Conservation (phyloP, 2,888 invertebrate genomes). For the Ormyrus labotus region DNA sequence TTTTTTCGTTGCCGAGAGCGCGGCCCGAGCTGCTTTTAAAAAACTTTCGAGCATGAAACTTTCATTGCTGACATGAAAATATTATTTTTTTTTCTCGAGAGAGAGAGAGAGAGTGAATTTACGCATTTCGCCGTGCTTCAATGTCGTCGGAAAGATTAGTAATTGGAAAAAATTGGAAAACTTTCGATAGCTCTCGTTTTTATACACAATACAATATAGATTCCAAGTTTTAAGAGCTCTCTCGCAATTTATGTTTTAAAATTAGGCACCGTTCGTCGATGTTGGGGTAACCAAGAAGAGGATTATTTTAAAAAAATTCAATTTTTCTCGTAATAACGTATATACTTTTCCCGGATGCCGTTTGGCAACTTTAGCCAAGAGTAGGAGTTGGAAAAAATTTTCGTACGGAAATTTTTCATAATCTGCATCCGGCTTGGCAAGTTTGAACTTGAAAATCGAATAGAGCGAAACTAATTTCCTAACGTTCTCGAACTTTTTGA, state of each 20-base stretch:
- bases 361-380: too few species aligned
- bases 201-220: background rate
- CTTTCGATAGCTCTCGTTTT: background rate
- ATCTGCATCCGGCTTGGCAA: background rate
- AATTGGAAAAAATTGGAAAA: background rate
- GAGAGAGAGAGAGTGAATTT: too few species aligned
- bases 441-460: background rate
- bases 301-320: too few species aligned
- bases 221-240: background rate
- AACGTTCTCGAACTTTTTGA: conserved; percentile 2
- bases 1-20: background rate
- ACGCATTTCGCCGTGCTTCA: background rate
- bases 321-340: too few species aligned
- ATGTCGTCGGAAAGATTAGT: background rate
- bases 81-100: background rate
- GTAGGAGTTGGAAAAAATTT: background rate
- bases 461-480: background rate
- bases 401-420: background rate
- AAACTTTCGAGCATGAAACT: conserved; percentile 48
- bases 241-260: too few species aligned
- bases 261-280: too few species aligned
- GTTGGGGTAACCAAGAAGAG: too few species aligned
- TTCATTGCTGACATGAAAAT: conserved; percentile 39
- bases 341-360: too few species aligned
- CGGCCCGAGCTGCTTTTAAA: conserved; percentile 28